Conservation (phyloP, 23 tunicate genomes). For the Diplosoma virens region DNA sequence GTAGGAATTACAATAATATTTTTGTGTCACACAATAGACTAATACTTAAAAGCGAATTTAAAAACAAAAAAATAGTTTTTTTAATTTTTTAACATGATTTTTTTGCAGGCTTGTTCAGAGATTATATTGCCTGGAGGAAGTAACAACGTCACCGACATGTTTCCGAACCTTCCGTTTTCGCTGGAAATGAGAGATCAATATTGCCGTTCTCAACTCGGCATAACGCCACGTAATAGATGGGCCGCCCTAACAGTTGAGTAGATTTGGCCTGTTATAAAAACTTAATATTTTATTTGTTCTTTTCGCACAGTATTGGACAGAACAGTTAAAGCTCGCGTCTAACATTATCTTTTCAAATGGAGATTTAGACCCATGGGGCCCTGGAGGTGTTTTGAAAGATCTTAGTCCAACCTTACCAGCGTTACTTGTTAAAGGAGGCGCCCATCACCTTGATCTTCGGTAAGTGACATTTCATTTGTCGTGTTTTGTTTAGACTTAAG, state of each 20-base stretch:
- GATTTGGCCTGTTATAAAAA: not conserved
- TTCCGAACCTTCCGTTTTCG: slow-evolving; percentile 78
- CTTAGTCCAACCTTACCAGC: slow-evolving; percentile 64
- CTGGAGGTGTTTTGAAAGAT: slow-evolving; percentile 77
- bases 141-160: slow-evolving; percentile 83
- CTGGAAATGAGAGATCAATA: slow-evolving; percentile 70
- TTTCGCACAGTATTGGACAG: slow-evolving; percentile 67
- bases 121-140: slow-evolving; percentile 91
- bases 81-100: not conserved
- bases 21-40: too few species aligned
- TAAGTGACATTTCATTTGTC: too few species aligned
- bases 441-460: slow-evolving; percentile 99
- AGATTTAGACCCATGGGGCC: slow-evolving; percentile 97
- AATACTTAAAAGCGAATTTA: too few species aligned
- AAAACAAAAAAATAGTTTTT: too few species aligned
- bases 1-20: too few species aligned
- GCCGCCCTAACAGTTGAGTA: slow-evolving; percentile 36
- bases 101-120: slow-evolving; percentile 89
- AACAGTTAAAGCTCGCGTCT: slow-evolving; percentile 41
- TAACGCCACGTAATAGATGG: slow-evolving; percentile 78
- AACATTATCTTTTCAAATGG: slow-evolving; percentile 99
- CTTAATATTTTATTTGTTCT: not conserved
- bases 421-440: slow-evolving; percentile 77
- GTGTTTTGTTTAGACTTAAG: not conserved
- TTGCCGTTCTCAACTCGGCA: slow-evolving; percentile 56